Percentiles rank a stretch among this genome's conserved stretches.
Conservation (phyloP, 2,113 vertebrate genomes). For the Actinemys pallida region DNA sequence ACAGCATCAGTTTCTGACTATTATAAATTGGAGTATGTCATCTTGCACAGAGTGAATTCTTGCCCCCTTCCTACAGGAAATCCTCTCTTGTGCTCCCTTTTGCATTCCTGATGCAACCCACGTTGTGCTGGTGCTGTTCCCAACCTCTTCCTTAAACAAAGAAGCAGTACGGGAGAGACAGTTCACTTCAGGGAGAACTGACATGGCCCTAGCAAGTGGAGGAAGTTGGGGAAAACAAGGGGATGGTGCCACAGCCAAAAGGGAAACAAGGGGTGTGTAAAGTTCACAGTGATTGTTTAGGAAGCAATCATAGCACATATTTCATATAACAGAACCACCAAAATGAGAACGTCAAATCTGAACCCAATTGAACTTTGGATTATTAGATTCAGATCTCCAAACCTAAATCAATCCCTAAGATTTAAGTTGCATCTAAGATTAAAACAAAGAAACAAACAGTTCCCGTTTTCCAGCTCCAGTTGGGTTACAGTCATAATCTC, state of each 20-base stretch:
- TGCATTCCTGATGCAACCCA: background rate
- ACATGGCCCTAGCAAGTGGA: background rate
- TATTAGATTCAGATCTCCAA: background rate
- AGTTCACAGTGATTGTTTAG: background rate
- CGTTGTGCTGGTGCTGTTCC: background rate
- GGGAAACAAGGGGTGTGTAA: background rate
- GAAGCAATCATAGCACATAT: background rate
- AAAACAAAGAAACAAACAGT: background rate
- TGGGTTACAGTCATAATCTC: background rate
- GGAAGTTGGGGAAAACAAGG: background rate
- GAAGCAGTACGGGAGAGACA: background rate
- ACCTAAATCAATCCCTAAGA: background rate
- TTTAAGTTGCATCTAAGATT: background rate
- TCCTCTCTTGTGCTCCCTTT: background rate
- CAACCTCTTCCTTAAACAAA: background rate
- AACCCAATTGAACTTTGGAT: background rate
- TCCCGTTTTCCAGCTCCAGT: background rate
- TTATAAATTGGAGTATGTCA: background rate
- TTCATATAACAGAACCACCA: background rate
- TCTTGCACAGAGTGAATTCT: background rate
- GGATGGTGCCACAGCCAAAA: background rate
- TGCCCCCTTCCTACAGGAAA: background rate
- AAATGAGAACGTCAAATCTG: background rate
- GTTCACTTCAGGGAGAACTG: background rate
- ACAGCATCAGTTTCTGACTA: background rate